phyloP scores from a whole-genome alignment of 2,888 invertebrate genomes.

The Malachius bipustulatus region DNA sequence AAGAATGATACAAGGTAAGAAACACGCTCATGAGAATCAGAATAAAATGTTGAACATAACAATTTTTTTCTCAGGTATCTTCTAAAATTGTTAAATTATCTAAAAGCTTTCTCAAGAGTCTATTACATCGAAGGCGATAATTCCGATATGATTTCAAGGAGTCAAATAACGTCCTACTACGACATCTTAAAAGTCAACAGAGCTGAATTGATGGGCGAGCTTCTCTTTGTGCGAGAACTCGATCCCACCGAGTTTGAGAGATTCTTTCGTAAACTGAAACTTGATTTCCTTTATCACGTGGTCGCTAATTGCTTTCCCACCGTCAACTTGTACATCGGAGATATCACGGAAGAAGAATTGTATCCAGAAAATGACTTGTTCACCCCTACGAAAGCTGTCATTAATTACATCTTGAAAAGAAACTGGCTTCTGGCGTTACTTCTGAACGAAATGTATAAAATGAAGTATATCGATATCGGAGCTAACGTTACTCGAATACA shows the following conservation, averaged over 20 bases:
- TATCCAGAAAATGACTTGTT: constrained; percentile 29
- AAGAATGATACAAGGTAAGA: constrained; percentile 15
- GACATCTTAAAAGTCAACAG: constrained; percentile 43
- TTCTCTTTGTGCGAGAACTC: constrained; percentile 55
- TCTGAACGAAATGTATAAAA: constrained; percentile 50
- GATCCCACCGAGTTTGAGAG: constrained; percentile 57
- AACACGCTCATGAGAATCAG: too few relatives aligned
- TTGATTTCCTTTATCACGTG: constrained; percentile 63
- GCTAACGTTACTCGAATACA: constrained; percentile 41
- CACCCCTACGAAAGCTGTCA: constrained; percentile 41
- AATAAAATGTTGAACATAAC: constrained; percentile 23
- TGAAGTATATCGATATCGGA: constrained; percentile 43
- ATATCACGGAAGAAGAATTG: constrained; percentile 40
- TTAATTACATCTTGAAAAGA: constrained; percentile 51
- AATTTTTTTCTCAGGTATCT: constrained; percentile 43
- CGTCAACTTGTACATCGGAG: constrained; percentile 39
- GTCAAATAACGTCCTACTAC: constrained; percentile 38
- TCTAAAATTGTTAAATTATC: constrained; percentile 45
- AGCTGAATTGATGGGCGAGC: constrained; percentile 50
- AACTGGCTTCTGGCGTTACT: constrained; percentile 59
- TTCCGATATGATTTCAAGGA: constrained; percentile 28
- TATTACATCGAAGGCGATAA: constrained; percentile 31
- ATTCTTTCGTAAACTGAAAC: constrained; percentile 54
- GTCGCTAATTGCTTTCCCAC: constrained; percentile 61
- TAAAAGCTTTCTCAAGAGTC: constrained; percentile 44